phyloP scores from a whole-genome alignment of 2,797 vertebrate species.

The Characodon lateralis region DNA sequence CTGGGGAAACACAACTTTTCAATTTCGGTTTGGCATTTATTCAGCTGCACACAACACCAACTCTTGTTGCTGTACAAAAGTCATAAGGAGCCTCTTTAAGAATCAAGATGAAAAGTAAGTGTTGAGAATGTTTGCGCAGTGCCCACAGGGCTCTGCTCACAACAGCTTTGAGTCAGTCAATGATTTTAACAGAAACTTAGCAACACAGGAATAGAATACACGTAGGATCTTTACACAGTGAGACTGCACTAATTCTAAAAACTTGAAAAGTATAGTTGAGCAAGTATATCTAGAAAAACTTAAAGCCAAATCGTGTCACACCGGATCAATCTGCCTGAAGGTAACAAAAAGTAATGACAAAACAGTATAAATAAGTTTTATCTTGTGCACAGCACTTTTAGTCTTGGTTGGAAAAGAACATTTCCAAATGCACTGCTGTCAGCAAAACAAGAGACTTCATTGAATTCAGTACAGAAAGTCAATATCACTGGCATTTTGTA shows the following conservation, averaged over 20 bases:
- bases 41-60: conserved; percentile 4
- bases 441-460: conserved; percentile 6
- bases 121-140: neutral
- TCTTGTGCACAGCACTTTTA: neutral
- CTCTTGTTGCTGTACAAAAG: neutral
- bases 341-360: neutral
- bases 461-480: neutral
- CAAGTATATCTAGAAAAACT: neutral
- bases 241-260: neutral
- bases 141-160: conserved; percentile 10
- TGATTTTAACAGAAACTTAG: neutral
- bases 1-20: neutral
- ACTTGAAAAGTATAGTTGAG: conserved; percentile 3
- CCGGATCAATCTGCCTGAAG: neutral
- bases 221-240: neutral
- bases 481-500: neutral
- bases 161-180: conserved; percentile 4
- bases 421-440: conserved; percentile 4
- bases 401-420: neutral
- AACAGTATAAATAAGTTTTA: neutral
- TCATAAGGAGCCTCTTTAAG: conserved; percentile 6
- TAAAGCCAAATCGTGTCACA: neutral
- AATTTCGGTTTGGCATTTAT: neutral
- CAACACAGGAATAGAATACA: neutral
- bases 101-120: conserved; percentile 3